Conservation (phyloP, 2,797 vertebrate genomes). For the Leucoraja ocellata region DNA sequence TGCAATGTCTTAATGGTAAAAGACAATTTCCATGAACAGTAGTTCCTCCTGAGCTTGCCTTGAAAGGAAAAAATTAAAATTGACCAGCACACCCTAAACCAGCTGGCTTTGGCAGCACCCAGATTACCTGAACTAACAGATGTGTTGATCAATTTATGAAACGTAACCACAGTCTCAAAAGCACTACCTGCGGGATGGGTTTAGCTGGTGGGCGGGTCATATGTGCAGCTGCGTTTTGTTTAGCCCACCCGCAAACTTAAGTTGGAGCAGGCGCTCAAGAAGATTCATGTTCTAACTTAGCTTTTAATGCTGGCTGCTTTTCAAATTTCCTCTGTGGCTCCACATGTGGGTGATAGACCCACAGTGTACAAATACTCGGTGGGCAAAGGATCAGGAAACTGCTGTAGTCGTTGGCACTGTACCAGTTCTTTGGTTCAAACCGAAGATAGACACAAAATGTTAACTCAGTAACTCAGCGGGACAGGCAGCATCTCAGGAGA, state of each 20-base stretch:
- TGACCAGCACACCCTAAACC: neutral
- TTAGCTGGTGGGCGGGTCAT: neutral
- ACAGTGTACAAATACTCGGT: neutral
- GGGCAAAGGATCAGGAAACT: neutral
- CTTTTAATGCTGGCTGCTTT: neutral
- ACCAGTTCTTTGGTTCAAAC: neutral
- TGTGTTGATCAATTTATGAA: neutral
- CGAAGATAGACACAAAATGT: too few relatives aligned
- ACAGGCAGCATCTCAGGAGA: too few relatives aligned
- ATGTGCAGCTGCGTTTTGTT: neutral
- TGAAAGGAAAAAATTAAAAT: neutral
- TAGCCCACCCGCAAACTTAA: neutral
- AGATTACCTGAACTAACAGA: slow-evolving; percentile 12
- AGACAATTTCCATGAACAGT: neutral
- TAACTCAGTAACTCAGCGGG: too few relatives aligned
- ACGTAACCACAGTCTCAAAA: neutral
- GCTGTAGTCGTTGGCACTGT: neutral
- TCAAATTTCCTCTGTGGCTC: neutral
- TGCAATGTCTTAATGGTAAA: neutral
- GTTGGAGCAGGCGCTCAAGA: neutral
- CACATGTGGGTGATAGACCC: neutral
- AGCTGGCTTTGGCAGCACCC: neutral
- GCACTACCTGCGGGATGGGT: neutral
- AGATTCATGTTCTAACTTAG: neutral
- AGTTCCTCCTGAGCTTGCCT: neutral